Conservation (phyloP, 1,140 invertebrate genomes). For the Anastatus disparis region DNA sequence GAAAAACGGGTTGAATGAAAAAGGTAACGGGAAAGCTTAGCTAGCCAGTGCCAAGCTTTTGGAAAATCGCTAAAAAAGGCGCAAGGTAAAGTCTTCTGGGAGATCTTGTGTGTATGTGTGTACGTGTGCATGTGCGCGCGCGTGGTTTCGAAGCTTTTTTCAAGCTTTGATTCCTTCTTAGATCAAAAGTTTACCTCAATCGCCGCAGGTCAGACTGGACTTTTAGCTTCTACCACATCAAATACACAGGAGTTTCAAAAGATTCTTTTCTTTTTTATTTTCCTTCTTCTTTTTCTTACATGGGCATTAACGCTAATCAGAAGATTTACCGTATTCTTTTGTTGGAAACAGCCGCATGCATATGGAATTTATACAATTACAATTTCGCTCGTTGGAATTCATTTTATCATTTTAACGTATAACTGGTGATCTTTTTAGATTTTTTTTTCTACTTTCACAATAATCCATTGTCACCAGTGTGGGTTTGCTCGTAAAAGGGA, state of each 20-base stretch:
- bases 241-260: background rate
- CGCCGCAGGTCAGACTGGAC: background rate
- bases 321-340: background rate
- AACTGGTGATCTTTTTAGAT: background rate
- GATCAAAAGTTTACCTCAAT: constrained; percentile 8
- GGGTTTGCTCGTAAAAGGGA: background rate
- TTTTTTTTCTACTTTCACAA: background rate
- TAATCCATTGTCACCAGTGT: background rate
- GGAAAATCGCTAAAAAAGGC: constrained; percentile 26
- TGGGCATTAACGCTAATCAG: background rate
- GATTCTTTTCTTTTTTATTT: background rate
- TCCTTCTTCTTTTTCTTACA: background rate
- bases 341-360: no score
- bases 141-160: constrained; percentile 4
- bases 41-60: background rate
- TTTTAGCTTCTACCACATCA: background rate
- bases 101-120: no score
- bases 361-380: no score
- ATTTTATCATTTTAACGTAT: no score
- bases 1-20: no score
- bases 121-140: no score
- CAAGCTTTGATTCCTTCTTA: constrained; percentile 8
- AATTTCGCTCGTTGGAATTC: no score
- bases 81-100: no score
- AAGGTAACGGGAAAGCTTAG: constrained; percentile 17